Evolutionary conservation across 1,140 invertebrate genomes (phyloP).

Genomic region (Heliothis virescens): DNA sequence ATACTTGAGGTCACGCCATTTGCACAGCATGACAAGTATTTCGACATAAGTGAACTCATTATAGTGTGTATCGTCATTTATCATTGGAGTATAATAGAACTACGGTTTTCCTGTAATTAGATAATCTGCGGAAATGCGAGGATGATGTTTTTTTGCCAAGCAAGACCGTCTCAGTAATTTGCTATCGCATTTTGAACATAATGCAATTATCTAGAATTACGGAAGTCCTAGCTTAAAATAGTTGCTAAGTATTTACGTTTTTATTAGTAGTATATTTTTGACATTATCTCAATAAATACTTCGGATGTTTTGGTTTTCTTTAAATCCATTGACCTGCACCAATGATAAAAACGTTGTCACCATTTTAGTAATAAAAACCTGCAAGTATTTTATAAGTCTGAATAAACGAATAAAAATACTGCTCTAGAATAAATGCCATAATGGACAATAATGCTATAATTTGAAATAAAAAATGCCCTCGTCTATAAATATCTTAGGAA

Average conservation of each 20-base stretch:
- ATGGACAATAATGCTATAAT: background rate
- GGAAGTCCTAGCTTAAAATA: no score
- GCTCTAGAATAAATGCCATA: background rate
- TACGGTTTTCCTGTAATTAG: constrained; percentile 3
- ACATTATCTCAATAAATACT: no score
- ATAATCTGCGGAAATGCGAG: constrained; percentile 10
- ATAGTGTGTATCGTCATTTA: constrained; percentile 11
- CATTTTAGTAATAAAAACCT: no score
- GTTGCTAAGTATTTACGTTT: no score
- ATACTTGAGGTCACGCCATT: no score
- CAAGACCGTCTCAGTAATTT: background rate
- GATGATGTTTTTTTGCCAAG: background rate
- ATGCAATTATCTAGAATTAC: background rate
- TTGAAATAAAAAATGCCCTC: background rate
- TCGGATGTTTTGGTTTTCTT: no score
- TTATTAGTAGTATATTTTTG: background rate
- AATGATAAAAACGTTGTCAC: no score
- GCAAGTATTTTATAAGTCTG: no score
- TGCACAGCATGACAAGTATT: background rate
- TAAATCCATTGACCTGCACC: no score
- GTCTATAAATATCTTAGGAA: no score
- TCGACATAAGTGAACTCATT: constrained; percentile 8
- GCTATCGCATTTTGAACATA: background rate
- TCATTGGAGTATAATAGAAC: constrained; percentile 19
- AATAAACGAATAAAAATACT: no score